Evolutionary conservation across 2,888 invertebrate species (phyloP).

Genomic region (Diplolepis rosae): DNA sequence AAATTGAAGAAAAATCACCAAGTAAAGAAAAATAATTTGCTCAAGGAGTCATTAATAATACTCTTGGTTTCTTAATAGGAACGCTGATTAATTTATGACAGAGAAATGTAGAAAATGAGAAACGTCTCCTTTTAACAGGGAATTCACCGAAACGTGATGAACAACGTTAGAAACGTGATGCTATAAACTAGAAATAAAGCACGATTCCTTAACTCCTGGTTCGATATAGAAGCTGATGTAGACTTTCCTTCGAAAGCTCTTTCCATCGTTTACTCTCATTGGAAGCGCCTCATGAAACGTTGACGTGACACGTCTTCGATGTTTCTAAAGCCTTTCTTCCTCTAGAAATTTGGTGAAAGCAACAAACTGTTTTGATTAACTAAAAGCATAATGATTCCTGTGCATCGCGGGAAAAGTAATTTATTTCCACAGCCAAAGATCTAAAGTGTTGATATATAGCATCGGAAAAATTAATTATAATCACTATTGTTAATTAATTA

Average conservation of each 20-base stretch:
- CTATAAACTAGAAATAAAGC: constrained; percentile 25
- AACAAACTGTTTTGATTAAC: background rate
- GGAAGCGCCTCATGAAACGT: constrained; percentile 1
- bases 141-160: constrained; percentile 22
- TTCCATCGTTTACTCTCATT: constrained; percentile 8
- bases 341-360: background rate
- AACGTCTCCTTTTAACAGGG: constrained; percentile 15
- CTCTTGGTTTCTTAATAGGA: background rate
- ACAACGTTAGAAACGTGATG: constrained; percentile 24
- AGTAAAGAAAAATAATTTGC: too few relatives aligned
- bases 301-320: background rate
- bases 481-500: too few relatives aligned
- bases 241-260: constrained; percentile 24
- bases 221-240: constrained; percentile 21
- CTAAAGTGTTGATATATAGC: too few relatives aligned
- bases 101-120: background rate
- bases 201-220: constrained; percentile 25
- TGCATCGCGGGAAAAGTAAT: too few relatives aligned
- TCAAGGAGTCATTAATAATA: background rate
- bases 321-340: background rate
- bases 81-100: constrained; percentile 9
- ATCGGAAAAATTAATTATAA: too few relatives aligned
- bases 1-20: background rate
- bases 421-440: too few relatives aligned
- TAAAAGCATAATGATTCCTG: too few relatives aligned